These are phyloP conservation scores for Stichopus horrens DNA, from an alignment of 53 echinoderm and acorn worm species.

Conservation along the genomic window DNA sequence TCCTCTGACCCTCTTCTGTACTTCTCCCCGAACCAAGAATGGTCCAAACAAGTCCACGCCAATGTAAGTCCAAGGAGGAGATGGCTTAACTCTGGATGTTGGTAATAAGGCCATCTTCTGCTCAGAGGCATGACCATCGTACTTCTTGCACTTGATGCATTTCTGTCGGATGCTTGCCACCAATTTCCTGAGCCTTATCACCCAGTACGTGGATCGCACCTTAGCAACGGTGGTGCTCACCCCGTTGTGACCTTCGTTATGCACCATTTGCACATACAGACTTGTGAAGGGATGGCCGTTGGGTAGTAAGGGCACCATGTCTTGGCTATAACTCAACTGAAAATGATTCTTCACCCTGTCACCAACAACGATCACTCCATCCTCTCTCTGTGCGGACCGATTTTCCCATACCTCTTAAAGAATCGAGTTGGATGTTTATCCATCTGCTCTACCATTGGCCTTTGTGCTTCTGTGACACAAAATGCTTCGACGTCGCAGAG, in stretches of 20 bases:
- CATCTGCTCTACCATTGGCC: constrained; percentile 27
- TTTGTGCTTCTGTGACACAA: constrained; percentile 52
- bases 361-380: constrained; percentile 52
- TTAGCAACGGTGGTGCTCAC: constrained; percentile 51
- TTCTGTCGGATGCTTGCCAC: background rate
- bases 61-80: constrained; percentile 55
- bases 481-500: constrained; percentile 37
- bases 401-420: background rate
- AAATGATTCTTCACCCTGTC: constrained; percentile 44
- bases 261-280: constrained; percentile 23
- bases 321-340: constrained; percentile 44
- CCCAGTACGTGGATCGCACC: constrained; percentile 37
- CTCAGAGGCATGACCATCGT: background rate
- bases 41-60: constrained; percentile 62
- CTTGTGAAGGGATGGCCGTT: constrained; percentile 46
- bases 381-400: no score
- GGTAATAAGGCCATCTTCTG: constrained; percentile 23
- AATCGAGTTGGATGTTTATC: no score
- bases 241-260: constrained; percentile 41
- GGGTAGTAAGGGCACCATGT: constrained; percentile 50
- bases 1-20: constrained; percentile 46
- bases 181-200: constrained; percentile 33
- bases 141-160: constrained; percentile 23
- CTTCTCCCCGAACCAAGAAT: constrained; percentile 45
- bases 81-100: constrained; percentile 45